Conservation (phyloP, 2,888 invertebrate genomes). For the Toxonevra muliebris region DNA sequence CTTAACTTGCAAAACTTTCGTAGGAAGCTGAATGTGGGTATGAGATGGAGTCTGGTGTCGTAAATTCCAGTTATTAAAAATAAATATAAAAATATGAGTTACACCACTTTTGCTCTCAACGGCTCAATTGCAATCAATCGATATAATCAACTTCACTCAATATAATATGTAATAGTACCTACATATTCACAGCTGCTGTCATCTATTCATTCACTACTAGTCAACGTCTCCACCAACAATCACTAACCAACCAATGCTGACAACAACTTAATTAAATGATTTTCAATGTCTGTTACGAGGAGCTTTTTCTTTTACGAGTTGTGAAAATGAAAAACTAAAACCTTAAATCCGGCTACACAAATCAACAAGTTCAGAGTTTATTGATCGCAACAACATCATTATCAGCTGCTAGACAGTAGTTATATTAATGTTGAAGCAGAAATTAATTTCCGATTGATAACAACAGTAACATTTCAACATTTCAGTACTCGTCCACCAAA, state of each 20-base stretch:
- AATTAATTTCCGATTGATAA: slow-evolving; percentile 2
- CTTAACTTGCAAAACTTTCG: no score
- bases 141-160: no score
- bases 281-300: neutral
- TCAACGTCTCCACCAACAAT: neutral
- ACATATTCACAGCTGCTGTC: no score
- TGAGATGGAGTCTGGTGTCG: no score
- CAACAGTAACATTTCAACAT: neutral
- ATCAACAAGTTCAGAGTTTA: slow-evolving; percentile 1
- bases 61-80: no score
- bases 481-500: no score
- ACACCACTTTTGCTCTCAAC: no score
- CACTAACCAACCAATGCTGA: neutral
- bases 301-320: neutral
- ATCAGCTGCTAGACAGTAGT: neutral
- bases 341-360: neutral
- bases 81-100: no score
- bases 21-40: no score
- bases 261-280: slow-evolving; percentile 7
- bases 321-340: neutral
- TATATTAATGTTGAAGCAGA: neutral
- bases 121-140: no score
- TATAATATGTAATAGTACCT: no score
- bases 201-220: neutral
- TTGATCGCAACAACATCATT: neutral